Conservation (phyloP, 1,140 invertebrate genomes). For the Sycophaga agraensis region DNA sequence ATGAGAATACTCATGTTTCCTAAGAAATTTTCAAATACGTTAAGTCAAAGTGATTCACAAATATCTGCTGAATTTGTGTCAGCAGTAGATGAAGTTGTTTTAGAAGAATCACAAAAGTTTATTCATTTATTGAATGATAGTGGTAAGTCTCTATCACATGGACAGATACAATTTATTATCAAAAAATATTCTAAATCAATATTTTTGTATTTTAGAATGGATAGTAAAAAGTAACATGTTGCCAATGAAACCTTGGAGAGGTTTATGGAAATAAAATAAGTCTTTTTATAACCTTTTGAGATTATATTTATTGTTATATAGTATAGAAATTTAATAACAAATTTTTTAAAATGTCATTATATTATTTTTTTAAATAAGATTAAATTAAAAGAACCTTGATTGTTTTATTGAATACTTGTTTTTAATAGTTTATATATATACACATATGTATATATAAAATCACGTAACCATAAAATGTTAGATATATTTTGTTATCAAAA, state of each 20-base stretch:
- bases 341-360: too few species aligned
- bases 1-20: conserved; percentile 33
- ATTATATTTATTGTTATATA: too few species aligned
- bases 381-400: too few species aligned
- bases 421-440: too few species aligned
- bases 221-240: conserved; percentile 56
- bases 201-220: conserved; percentile 56
- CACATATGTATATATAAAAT: too few species aligned
- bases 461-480: too few species aligned
- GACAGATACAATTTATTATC: background rate
- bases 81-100: conserved; percentile 40
- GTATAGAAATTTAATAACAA: too few species aligned
- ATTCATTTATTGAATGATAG: conserved; percentile 49
- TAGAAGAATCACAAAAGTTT: conserved; percentile 57
- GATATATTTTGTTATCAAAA: too few species aligned
- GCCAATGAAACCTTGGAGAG: conserved; percentile 56
- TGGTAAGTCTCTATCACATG: conserved; percentile 30
- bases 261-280: conserved; percentile 50
- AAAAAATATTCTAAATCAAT: background rate
- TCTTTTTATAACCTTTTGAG: too few species aligned
- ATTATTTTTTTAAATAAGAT: too few species aligned
- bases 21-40: conserved; percentile 42
- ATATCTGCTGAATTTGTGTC: conserved; percentile 40
- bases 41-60: conserved; percentile 3
- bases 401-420: too few species aligned